phyloP scores from a whole-genome alignment of 2,797 vertebrate genomes.

The Apogon talboti region DNA sequence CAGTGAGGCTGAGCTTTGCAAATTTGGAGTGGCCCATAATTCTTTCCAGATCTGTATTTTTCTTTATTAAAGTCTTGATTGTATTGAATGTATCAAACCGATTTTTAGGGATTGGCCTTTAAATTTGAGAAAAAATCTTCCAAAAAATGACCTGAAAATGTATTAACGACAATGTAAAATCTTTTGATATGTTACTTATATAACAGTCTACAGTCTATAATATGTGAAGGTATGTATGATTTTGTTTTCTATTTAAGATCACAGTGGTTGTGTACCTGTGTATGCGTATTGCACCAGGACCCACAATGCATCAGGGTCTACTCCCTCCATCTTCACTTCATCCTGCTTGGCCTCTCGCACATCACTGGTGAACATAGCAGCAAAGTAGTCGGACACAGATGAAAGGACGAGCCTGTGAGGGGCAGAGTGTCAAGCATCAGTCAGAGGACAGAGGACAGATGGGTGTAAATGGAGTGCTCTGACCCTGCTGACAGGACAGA shows the following conservation, averaged over 20 bases:
- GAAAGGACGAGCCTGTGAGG: slow-evolving; percentile 92
- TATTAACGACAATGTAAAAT: too few species aligned
- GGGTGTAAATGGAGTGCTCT: slow-evolving; percentile 42
- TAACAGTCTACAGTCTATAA: too few species aligned
- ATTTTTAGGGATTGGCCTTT: too few species aligned
- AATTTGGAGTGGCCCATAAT: too few species aligned
- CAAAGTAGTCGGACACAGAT: slow-evolving; percentile 98
- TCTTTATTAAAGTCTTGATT: too few species aligned
- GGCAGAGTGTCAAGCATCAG: slow-evolving; percentile 46
- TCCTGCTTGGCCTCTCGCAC: slow-evolving; percentile 97
- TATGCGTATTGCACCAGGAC: slow-evolving; percentile 97
- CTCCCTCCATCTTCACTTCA: slow-evolving; percentile 98
- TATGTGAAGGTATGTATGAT: neutral
- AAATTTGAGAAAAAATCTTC: too few species aligned
- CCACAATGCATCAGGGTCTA: slow-evolving; percentile 95
- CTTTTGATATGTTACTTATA: too few species aligned
- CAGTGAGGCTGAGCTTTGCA: too few species aligned
- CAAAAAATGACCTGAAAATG: too few species aligned
- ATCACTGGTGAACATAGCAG: slow-evolving; percentile 98
- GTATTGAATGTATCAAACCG: too few species aligned
- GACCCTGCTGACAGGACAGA: slow-evolving; percentile 44
- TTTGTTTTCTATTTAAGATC: neutral
- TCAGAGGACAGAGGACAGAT: slow-evolving; percentile 51
- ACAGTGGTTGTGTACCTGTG: slow-evolving; percentile 85
- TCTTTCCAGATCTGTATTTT: too few species aligned